Percentiles rank a stretch among this genome's conserved stretches.
Conservation (phyloP, 1,140 invertebrate species). For the Acromyrmex heyeri region DNA sequence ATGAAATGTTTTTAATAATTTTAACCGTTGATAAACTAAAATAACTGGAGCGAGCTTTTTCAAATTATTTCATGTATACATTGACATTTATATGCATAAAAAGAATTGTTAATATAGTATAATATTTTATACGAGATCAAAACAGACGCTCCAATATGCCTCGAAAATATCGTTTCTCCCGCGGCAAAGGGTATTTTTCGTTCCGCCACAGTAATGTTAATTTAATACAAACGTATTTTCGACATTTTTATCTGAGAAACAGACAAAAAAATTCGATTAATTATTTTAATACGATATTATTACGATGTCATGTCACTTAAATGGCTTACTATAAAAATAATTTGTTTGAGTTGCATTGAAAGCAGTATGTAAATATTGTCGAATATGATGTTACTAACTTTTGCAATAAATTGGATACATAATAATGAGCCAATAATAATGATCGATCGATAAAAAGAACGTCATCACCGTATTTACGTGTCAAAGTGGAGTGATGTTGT, state of each 20-base stretch:
- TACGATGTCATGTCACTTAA: background rate
- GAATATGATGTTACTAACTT: background rate
- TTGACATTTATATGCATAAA: conserved; percentile 19
- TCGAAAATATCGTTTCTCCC: conserved; percentile 21
- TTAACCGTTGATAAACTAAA: conserved; percentile 20
- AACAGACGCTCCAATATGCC: conserved; percentile 12
- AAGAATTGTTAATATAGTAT: background rate
- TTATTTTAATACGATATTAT: background rate
- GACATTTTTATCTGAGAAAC: background rate
- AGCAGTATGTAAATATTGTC: background rate
- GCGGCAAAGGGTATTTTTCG: conserved; percentile 44
- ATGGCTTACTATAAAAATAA: background rate
- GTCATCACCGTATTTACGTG: background rate
- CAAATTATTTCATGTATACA: conserved; percentile 32
- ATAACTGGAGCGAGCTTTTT: conserved; percentile 24
- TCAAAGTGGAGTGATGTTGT: background rate
- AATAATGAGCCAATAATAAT: conserved; percentile 5
- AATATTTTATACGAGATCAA: conserved; percentile 42
- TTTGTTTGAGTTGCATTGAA: background rate
- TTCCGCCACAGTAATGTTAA: background rate
- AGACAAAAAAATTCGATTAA: background rate
- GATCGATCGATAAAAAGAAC: conserved; percentile 20
- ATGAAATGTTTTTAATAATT: conserved; percentile 17
- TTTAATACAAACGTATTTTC: conserved; percentile 19
- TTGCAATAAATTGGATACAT: conserved; percentile 28